A percentile compares a stretch with the other conserved stretches of the same genome.
Evolutionary conservation across 2,113 vertebrate genomes (phyloP).

Genomic region (Urocolius indicus): DNA sequence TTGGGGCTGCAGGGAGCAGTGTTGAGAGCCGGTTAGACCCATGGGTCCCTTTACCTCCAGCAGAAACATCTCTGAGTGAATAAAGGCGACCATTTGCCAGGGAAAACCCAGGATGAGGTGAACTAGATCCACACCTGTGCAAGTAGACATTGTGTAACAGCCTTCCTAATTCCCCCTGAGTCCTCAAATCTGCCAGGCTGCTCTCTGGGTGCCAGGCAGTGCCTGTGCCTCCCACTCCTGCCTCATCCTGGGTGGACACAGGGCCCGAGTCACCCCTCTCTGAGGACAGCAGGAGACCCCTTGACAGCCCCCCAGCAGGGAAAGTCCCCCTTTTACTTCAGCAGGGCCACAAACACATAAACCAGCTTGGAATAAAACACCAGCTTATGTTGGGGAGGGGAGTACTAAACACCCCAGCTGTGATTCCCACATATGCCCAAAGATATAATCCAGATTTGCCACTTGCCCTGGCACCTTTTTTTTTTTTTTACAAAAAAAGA

Average conservation of each 20-base stretch:
- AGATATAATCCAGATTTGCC: conserved; percentile 69
- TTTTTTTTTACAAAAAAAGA: neutral
- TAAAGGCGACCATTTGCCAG: neutral
- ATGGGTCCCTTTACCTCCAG: neutral
- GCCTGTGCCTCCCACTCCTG: fast-evolving
- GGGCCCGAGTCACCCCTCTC: neutral
- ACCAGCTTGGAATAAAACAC: neutral
- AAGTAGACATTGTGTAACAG: neutral
- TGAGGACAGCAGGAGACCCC: neutral
- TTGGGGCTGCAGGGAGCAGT: neutral
- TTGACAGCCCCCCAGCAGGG: neutral
- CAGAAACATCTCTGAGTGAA: neutral
- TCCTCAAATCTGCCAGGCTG: neutral
- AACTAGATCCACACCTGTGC: neutral
- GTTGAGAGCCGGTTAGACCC: neutral
- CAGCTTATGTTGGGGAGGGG: neutral
- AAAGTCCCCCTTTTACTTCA: neutral
- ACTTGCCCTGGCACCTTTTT: neutral
- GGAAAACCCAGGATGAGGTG: neutral
- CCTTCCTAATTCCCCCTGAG: neutral
- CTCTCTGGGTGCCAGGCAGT: neutral
- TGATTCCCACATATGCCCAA: conserved; percentile 47
- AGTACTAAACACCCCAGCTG: neutral
- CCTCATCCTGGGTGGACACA: fast-evolving
- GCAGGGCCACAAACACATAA: neutral